Evolutionary conservation across 2,113 vertebrate genomes (phyloP), one percentile per base, ranked within the genome.

Genomic region (Pteruthius melanotis): DNA sequence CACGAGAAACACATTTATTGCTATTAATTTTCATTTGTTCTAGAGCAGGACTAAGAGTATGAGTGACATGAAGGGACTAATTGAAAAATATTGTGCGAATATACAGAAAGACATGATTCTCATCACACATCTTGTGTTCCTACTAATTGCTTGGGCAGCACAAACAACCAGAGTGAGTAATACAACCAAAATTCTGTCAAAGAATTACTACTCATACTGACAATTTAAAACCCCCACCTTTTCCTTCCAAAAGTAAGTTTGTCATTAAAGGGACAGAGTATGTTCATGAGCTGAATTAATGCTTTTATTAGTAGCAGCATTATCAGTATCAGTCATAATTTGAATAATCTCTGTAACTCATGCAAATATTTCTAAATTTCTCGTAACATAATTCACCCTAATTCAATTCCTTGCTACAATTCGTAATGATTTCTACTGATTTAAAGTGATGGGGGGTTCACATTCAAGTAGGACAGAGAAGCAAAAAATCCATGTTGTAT

Each of bases 201-300:
- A 82, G 53, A 76, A 91, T 80, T 95, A 70, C 75, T 45, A 17
- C 70, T 65, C 82, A 75, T 69, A 47, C 0, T 39, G n/a, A 47
- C 13, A 53, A 54, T 54, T 68, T 27, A 69, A 61, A n/a, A 37
- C 11, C 16, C 0, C 1, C 4, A n/a, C 18, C 30, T 64, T 70
- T 65, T 79, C 76, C 59, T 93, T 93, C 63, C 44, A 81, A 87
- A 74, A 85, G 33, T 40, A 77, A 18, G 45, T 35, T 75, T 66
- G 26, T 64, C n/a, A 60, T 81, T 87, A 71, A 86, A 89, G 40
- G 27, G 28, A 79, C 11, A 44, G n/a, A 45, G 50, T 0, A 5
- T 15, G 21, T 61, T 89, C 59, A 74, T 64, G 77, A 92, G 35
- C 39, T 87, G 50, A 94, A 91, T 87, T 77, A 85, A 84, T 87